Base-by-base conservation (phyloP, 1,140 invertebrate species). In the Lysiphlebus fabarum region DNA sequence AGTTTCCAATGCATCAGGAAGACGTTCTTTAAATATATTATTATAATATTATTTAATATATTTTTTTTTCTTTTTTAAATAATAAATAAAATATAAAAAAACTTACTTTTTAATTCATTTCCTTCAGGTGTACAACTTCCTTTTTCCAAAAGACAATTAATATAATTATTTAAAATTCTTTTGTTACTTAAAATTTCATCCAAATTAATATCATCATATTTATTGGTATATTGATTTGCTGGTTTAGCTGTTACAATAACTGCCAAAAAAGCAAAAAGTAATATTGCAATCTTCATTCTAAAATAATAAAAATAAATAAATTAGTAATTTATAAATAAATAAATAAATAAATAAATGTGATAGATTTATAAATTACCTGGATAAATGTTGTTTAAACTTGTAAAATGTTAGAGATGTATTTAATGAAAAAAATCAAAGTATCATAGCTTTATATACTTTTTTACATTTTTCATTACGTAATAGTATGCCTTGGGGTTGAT, bases 61-160 rank as follows among this genome's bases (percentile, higher is more conserved):
- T n/a, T n/a, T n/a, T n/a, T n/a, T n/a, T 51, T 50, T 45, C n/a
- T n/a, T n/a, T n/a, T n/a, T n/a, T n/a, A n/a, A n/a, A n/a, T n/a
- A n/a, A n/a, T n/a, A n/a, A n/a, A 26, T 10, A 41, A 33, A 49
- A 12, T 37, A 40, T n/a, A 53, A 7, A 11, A 34, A 7, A 34
- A 83, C 82, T 77, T 75, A 86, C 88, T 81, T 80, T 86, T 91
- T 0, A 91, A 69, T 75, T 88, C 87, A 51, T 77, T 74, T 53
- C 81, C 89, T 55, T 91, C 89, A n/a, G 86, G 74, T 6, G 85
- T 88, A 73, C 90, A 91, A 11, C 81, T 80, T 9, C 85, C 86
- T 50, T 80, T 78, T 0, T 86, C 86, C 63, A 90, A 58, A 1
- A 91, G 62, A 69, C 90, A 92, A 57, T 89, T 82, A 7, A 81